Percentiles rank a stretch among this genome's conserved stretches.
phyloP scores from a whole-genome alignment of 2,113 vertebrate species.

The Phodopus roborovskii region DNA sequence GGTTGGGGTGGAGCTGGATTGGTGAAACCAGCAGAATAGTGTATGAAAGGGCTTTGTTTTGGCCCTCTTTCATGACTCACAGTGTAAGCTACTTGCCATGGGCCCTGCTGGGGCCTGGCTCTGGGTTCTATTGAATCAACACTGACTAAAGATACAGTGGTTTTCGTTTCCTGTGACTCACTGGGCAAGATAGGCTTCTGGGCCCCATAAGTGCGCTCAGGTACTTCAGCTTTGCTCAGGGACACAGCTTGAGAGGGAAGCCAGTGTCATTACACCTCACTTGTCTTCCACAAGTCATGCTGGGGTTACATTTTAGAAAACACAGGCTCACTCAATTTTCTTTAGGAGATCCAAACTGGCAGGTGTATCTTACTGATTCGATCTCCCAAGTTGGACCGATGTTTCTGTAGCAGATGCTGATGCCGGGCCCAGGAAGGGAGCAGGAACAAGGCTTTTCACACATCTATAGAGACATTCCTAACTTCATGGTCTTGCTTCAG shows the following conservation, averaged over 20 bases:
- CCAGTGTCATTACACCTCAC: neutral
- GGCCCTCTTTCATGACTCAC: neutral
- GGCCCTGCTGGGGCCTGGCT: neutral
- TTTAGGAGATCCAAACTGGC: neutral
- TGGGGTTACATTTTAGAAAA: neutral
- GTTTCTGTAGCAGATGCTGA: neutral
- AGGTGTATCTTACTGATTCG: neutral
- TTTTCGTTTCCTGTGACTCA: slow-evolving; percentile 64
- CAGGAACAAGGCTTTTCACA: neutral
- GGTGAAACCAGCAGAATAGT: neutral
- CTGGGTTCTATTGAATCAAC: slow-evolving; percentile 49
- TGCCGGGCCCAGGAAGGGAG: neutral
- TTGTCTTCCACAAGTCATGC: neutral
- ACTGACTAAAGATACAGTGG: slow-evolving; percentile 11
- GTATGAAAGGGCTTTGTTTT: neutral
- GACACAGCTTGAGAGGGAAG: neutral
- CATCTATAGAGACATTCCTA: neutral
- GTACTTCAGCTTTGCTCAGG: neutral
- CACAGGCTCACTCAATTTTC: neutral
- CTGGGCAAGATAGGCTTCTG: neutral
- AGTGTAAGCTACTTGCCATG: neutral
- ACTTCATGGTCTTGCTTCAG: slow-evolving; percentile 17
- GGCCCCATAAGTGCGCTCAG: neutral
- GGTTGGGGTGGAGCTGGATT: neutral
- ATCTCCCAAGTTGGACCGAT: neutral